Conservation (phyloP, 2,797 vertebrate genomes). For the Ptychadena robeensis region DNA sequence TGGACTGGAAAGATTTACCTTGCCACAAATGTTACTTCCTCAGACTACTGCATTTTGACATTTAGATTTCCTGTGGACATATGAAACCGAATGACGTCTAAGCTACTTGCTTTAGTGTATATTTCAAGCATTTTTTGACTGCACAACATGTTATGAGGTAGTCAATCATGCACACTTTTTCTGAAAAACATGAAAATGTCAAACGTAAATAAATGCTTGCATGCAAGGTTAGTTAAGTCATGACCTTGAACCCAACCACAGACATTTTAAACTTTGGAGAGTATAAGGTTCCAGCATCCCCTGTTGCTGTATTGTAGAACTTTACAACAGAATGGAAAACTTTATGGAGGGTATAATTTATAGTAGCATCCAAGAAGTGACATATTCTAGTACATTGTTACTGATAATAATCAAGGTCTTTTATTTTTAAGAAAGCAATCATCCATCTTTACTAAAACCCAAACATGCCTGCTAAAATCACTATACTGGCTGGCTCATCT, state of each 20-base stretch:
- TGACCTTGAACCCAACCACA: neutral
- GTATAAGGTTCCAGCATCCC: neutral
- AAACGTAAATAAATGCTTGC: slow-evolving; percentile 39
- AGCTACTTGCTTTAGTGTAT: slow-evolving; percentile 16
- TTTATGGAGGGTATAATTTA: neutral
- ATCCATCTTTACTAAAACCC: neutral
- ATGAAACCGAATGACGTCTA: slow-evolving; percentile 50
- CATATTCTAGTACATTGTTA: neutral
- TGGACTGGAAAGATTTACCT: slow-evolving; percentile 51
- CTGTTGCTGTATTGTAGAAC: neutral
- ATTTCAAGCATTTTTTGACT: slow-evolving; percentile 28
- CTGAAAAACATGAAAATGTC: slow-evolving; percentile 31
- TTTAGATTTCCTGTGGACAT: slow-evolving; percentile 54
- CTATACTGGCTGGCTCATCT: no score
- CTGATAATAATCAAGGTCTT: neutral
- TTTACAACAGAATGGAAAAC: neutral
- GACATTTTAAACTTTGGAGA: neutral
- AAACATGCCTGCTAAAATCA: neutral
- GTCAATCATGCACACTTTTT: slow-evolving; percentile 29
- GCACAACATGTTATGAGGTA: slow-evolving; percentile 14
- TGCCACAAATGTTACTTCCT: slow-evolving; percentile 53
- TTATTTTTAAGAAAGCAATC: neutral
- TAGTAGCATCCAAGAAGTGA: neutral
- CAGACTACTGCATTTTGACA: slow-evolving; percentile 53
- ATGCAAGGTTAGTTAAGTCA: slow-evolving; percentile 8